phyloP scores from a whole-genome alignment of 2,888 invertebrate genomes.

The Thecophora atra region DNA sequence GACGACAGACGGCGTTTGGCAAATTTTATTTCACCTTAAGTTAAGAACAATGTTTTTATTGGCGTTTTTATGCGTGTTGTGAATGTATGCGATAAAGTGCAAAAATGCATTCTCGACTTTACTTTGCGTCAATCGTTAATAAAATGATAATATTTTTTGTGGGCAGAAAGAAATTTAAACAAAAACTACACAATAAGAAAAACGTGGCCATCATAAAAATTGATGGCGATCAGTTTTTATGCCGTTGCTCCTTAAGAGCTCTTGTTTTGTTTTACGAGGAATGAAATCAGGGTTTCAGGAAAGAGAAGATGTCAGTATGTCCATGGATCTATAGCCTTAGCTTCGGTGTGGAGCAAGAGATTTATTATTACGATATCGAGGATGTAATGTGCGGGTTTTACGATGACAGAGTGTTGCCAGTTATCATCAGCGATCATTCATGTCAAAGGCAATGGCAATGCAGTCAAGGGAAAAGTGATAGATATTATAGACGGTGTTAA shows the following conservation, averaged over 20 bases:
- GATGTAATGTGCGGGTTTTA: neutral
- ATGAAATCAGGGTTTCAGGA: no score
- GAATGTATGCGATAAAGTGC: neutral
- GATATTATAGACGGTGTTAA: no score
- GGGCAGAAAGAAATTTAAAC: neutral
- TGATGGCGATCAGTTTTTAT: constrained; percentile 23
- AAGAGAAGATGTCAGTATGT: no score
- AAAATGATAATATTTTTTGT: constrained; percentile 17
- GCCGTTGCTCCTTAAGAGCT: neutral
- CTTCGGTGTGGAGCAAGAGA: neutral
- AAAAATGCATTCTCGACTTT: constrained; percentile 12
- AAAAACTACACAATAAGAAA: neutral
- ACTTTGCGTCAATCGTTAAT: constrained; percentile 23
- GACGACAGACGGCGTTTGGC: constrained; percentile 14
- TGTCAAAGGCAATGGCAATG: no score
- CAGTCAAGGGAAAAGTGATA: no score
- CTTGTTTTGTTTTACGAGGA: neutral
- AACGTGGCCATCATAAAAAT: constrained; percentile 23
- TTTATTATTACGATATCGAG: neutral
- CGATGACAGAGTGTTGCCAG: neutral
- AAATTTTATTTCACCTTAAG: constrained; percentile 24
- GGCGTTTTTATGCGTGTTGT: constrained; percentile 2
- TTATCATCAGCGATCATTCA: neutral
- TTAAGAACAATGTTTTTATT: constrained; percentile 24
- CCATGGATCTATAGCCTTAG: neutral